Evolutionary conservation across 1,140 invertebrate species (phyloP).

Genomic region (Oppia nitens): DNA sequence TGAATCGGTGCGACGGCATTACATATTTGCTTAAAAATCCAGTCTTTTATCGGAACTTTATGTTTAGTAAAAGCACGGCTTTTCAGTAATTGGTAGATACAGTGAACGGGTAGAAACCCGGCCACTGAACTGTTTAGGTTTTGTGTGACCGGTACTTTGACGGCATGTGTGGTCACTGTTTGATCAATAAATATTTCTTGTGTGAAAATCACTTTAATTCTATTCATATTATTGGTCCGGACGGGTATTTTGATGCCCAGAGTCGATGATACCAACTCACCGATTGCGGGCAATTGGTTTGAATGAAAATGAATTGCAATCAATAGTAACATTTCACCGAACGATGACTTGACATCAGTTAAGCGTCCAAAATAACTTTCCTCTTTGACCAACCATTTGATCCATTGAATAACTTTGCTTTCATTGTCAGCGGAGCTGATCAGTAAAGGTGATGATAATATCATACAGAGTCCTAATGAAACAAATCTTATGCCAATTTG

Average conservation of each 20-base stretch:
- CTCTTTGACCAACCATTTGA: slow-evolving; percentile 76
- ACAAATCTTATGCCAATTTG: slow-evolving; percentile 81
- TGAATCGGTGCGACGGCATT: slow-evolving; percentile 68
- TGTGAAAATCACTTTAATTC: slow-evolving; percentile 87
- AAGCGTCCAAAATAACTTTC: slow-evolving; percentile 49
- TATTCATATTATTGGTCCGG: slow-evolving; percentile 67
- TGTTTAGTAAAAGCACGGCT: slow-evolving; percentile 90
- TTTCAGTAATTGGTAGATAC: slow-evolving; percentile 87
- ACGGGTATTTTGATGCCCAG: slow-evolving; percentile 88
- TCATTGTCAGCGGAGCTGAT: slow-evolving; percentile 60
- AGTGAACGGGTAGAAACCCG: slow-evolving; percentile 89
- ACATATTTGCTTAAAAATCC: slow-evolving; percentile 86
- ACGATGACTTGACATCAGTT: slow-evolving; percentile 30
- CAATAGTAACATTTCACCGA: slow-evolving; percentile 88
- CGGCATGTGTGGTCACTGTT: slow-evolving; percentile 86
- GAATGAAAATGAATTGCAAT: slow-evolving; percentile 95
- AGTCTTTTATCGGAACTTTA: slow-evolving; percentile 79
- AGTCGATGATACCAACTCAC: slow-evolving; percentile 79
- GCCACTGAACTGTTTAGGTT: slow-evolving; percentile 70
- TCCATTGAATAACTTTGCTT: slow-evolving; percentile 77
- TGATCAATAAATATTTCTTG: slow-evolving; percentile 96
- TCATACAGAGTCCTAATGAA: slow-evolving; percentile 78
- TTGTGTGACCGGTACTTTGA: slow-evolving; percentile 82
- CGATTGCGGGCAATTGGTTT: slow-evolving; percentile 75
- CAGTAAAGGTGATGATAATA: slow-evolving; percentile 79